Percentiles rank a stretch among this genome's conserved stretches.
Conservation (phyloP, 2,113 vertebrate species). For the Aepyceros melampus region DNA sequence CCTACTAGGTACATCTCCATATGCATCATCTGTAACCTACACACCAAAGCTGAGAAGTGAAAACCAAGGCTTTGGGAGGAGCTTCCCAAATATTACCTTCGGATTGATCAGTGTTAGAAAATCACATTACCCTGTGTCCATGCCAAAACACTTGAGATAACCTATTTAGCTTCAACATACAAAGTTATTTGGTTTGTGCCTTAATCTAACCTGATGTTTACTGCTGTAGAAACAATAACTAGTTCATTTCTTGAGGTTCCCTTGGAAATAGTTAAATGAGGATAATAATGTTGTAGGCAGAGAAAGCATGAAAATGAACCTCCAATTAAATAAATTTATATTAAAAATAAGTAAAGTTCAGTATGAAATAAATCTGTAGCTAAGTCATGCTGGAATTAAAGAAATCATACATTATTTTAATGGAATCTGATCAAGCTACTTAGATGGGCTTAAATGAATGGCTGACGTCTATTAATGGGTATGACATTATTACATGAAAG, state of each 20-base stretch:
- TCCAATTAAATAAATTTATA: too few species aligned
- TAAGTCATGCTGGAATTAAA: too few species aligned
- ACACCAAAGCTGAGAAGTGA: neutral
- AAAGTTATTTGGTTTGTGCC: neutral
- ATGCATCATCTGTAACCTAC: neutral
- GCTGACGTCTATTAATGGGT: too few species aligned
- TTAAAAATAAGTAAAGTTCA: too few species aligned
- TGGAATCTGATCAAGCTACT: too few species aligned
- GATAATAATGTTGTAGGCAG: neutral
- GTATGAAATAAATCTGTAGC: too few species aligned
- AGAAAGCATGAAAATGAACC: neutral
- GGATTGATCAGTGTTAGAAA: neutral
- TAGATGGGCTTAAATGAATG: too few species aligned
- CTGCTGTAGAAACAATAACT: neutral
- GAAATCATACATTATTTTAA: too few species aligned
- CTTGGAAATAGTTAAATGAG: neutral
- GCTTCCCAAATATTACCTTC: neutral
- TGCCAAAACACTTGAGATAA: neutral
- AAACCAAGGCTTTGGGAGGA: neutral
- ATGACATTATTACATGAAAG: too few species aligned
- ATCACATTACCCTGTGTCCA: neutral
- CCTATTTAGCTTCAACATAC: neutral
- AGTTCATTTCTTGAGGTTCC: neutral
- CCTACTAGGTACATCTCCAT: neutral
- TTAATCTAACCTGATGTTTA: neutral